Conservation (phyloP, 2,888 invertebrate species). For the Volucella inflata region DNA sequence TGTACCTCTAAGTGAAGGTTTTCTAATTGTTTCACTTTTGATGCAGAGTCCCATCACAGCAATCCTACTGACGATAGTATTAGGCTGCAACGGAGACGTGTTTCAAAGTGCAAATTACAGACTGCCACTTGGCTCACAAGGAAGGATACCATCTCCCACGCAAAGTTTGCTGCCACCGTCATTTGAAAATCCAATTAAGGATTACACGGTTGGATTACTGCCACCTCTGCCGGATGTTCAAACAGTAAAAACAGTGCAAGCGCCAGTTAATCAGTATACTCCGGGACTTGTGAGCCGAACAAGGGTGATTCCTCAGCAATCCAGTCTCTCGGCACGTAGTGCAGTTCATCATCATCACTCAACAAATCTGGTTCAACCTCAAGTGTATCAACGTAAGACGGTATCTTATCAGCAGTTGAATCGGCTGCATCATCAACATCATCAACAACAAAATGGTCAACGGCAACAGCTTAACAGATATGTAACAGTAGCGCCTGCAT, state of each 20-base stretch:
- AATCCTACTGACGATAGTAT: conserved; percentile 17
- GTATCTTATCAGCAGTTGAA: conserved; percentile 41
- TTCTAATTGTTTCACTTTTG: not conserved
- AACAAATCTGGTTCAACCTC: conserved; percentile 56
- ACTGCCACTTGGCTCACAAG: conserved; percentile 20
- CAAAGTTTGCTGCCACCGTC: conserved; percentile 56
- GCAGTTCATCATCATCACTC: conserved; percentile 48
- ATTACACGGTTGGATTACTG: conserved; percentile 64
- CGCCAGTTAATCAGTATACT: not conserved
- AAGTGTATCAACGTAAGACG: conserved; percentile 63
- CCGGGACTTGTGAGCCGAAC: conserved; percentile 19
- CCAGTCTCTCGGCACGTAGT: not conserved
- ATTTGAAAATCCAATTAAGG: conserved; percentile 65
- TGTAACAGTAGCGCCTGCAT: conserved; percentile 6
- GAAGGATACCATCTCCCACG: conserved; percentile 52
- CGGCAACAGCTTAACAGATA: conserved; percentile 13
- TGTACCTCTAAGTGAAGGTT: not conserved
- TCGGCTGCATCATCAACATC: conserved; percentile 42
- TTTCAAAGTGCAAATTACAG: conserved; percentile 33
- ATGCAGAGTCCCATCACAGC: conserved; percentile 26
- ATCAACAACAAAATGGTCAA: conserved; percentile 1
- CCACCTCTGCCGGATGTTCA: conserved; percentile 49
- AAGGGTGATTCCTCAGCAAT: conserved; percentile 17
- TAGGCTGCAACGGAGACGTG: conserved; percentile 48
- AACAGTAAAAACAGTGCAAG: conserved; percentile 2